These are phyloP conservation scores for Cettia cetti DNA, from an alignment of 2,113 vertebrate genomes.

Conservation along the genomic window DNA sequence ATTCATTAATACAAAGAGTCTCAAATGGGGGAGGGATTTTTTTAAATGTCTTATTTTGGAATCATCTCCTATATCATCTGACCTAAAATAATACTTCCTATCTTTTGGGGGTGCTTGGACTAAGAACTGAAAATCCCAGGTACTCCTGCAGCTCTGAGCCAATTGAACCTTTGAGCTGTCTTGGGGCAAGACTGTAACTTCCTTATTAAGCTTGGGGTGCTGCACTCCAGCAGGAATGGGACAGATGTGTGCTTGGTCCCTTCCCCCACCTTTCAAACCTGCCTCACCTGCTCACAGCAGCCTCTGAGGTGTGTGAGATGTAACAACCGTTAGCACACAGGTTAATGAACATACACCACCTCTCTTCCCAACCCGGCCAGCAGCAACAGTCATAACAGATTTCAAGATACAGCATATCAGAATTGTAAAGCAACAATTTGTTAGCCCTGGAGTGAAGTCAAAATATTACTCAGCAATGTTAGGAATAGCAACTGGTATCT, in stretches of 20 bases:
- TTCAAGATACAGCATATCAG: background rate
- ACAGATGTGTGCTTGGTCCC: background rate
- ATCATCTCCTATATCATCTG: background rate
- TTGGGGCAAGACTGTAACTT: background rate
- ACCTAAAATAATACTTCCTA: background rate
- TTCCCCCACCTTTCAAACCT: background rate
- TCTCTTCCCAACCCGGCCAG: background rate
- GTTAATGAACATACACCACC: background rate
- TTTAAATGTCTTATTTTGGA: background rate
- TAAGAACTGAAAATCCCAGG: background rate
- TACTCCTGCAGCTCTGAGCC: background rate
- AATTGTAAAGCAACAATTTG: conserved; percentile 8
- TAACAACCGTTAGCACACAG: background rate
- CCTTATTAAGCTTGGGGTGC: background rate
- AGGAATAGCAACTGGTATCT: background rate
- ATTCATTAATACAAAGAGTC: background rate
- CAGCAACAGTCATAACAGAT: conserved; percentile 12
- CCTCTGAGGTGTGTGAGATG: background rate
- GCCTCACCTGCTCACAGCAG: background rate
- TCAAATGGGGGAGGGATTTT: background rate
- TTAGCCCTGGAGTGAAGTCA: conserved; percentile 4
- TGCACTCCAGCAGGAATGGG: background rate
- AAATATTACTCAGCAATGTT: conserved; percentile 40
- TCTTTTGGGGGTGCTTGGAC: background rate
- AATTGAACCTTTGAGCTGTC: background rate